Base-by-base conservation (phyloP, 2,113 vertebrate genomes). In the Periophthalmodon schlosseri region DNA sequence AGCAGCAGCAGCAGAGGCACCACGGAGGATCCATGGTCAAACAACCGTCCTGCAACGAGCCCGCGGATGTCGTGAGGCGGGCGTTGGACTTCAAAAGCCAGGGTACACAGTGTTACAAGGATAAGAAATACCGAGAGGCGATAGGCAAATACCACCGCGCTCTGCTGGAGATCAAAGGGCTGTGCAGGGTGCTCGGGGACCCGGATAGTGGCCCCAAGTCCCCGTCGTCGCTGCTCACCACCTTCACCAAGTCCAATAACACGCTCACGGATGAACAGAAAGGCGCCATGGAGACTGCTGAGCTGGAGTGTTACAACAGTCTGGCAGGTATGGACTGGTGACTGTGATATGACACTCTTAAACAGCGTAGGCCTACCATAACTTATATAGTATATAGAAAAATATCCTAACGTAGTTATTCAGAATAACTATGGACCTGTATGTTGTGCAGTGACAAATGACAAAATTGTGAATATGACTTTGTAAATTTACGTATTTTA, bases 71-170 rank as follows among this genome's bases (percentile, higher is more conserved):
- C 56, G 95, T 99, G 86, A 92, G 93, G 68, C 92, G 96, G 54
- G 96, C 97, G 65, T 91, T 96, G 84, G 96, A 97, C 91, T 99
- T 99, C 93, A 97, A 98, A 94, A 92, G 94, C 90, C 95, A 99
- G 87, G 97, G 97, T 65, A 95, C 95, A 57, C 97, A 98, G 93
- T 99, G 97, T 89, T 99, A 98, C 95, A 97, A 98, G 92, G 97
- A 99, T 84, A 99, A 99, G 94, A 99, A 99, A 93, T 99, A 97
- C 94, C 94, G 96, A 66, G 97, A 98, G 87, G 97, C 97, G 91
- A 99, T 99, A 76, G 97, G 97, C 87, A 99, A 98, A 92, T 99
- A 98, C 78, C 97, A 99, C 93, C 95, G 97, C 77, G 97, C 97
- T 63, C 84, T 99, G 88, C 93, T 99, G 88, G 97, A 99, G 93